Evolutionary conservation across 2,888 invertebrate genomes (phyloP).

Genomic region (Tachina fera): DNA sequence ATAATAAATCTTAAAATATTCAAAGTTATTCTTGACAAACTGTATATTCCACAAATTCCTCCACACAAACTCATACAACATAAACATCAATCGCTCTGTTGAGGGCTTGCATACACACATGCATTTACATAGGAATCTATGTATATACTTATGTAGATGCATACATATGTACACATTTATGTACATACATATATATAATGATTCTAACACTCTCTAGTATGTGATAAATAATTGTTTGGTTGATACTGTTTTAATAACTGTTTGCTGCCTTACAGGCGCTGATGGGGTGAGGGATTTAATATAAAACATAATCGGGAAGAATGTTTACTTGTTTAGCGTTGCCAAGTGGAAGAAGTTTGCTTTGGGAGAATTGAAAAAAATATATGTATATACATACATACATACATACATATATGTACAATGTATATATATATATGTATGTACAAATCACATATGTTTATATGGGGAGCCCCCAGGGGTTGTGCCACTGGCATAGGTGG

Average conservation of each 20-base stretch:
- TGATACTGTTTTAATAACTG: constrained; percentile 28
- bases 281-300: neutral
- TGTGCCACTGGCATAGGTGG: too few relatives aligned
- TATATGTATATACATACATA: too few relatives aligned
- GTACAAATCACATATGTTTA: too few relatives aligned
- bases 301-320: constrained; percentile 7
- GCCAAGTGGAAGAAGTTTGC: neutral
- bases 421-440: too few relatives aligned
- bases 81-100: too few relatives aligned
- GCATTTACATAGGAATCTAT: neutral
- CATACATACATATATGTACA: too few relatives aligned
- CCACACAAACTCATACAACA: too few relatives aligned
- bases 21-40: too few relatives aligned
- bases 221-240: neutral
- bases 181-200: neutral
- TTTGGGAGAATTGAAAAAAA: too few relatives aligned
- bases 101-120: neutral
- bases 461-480: too few relatives aligned
- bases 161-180: neutral
- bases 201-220: constrained; percentile 5
- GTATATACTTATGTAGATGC: neutral
- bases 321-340: constrained; percentile 4
- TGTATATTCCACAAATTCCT: too few relatives aligned
- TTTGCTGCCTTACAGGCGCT: constrained; percentile 3
- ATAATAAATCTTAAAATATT: too few relatives aligned